Evolutionary conservation across 2,888 invertebrate genomes (phyloP).

Genomic region (Nemapogon koenigi): DNA sequence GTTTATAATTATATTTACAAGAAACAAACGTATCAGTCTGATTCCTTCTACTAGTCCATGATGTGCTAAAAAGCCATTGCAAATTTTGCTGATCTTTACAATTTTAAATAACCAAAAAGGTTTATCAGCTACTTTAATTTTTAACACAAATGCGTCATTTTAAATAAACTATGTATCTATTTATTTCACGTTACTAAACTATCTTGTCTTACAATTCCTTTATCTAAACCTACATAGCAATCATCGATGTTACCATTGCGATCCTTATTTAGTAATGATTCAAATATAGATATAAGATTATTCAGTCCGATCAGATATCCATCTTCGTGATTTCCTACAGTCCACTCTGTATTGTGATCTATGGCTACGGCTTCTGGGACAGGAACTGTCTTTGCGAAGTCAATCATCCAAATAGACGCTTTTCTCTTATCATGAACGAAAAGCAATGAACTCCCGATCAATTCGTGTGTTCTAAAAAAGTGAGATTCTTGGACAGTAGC

Average conservation of each 20-base stretch:
- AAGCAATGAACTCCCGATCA: slow-evolving; percentile 92
- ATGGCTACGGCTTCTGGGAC: slow-evolving; percentile 78
- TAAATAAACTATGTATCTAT: not conserved
- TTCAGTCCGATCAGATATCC: slow-evolving; percentile 93
- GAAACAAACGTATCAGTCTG: too few relatives aligned
- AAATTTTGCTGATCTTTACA: too few relatives aligned
- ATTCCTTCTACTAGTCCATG: too few relatives aligned
- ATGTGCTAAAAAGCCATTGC: too few relatives aligned
- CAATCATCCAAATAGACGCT: slow-evolving; percentile 96
- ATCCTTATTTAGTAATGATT: slow-evolving; percentile 62
- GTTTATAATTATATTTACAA: too few relatives aligned
- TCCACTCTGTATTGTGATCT: slow-evolving; percentile 85
- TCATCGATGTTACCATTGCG: slow-evolving; percentile 48
- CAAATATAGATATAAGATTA: slow-evolving; percentile 87
- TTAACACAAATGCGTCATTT: too few relatives aligned
- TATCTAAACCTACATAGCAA: slow-evolving; percentile 41
- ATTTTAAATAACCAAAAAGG: too few relatives aligned
- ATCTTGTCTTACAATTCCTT: slow-evolving; percentile 38
- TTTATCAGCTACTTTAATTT: too few relatives aligned
- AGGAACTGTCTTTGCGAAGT: slow-evolving; percentile 93
- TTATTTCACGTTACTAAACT: slow-evolving; percentile 47
- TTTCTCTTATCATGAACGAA: slow-evolving; percentile 91
- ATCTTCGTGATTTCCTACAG: slow-evolving; percentile 95
- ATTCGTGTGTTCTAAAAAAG: slow-evolving; percentile 92
- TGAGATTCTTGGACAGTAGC: slow-evolving; percentile 83